These are phyloP conservation scores for Argopecten irradians DNA, from an alignment of 1,140 invertebrate genomes.

Conservation along the genomic window DNA sequence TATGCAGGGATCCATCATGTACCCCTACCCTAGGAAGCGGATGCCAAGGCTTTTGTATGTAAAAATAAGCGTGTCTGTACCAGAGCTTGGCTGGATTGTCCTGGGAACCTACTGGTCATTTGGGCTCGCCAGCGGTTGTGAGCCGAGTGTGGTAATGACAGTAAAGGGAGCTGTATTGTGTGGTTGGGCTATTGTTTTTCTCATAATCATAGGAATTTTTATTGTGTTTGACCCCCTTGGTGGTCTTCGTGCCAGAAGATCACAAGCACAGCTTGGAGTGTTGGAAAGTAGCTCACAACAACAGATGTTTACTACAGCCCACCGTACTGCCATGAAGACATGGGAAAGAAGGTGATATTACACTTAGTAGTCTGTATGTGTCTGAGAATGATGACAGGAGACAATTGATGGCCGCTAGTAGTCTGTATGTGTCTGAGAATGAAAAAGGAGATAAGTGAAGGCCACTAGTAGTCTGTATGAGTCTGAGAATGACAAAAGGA, in stretches of 20 bases:
- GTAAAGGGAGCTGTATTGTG: conserved; percentile 84
- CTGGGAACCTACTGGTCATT: conserved; percentile 90
- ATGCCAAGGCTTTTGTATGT: conserved; percentile 75
- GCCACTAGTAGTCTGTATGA: too few relatives aligned
- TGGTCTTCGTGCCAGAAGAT: conserved; percentile 6
- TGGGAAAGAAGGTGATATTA: conserved; percentile 77
- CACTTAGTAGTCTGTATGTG: too few relatives aligned
- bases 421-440: too few relatives aligned
- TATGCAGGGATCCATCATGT: conserved; percentile 75
- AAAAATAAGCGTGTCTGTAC: conserved; percentile 82
- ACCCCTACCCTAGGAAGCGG: conserved; percentile 71
- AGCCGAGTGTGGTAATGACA: conserved; percentile 59
- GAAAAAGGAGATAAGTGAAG: too few relatives aligned
- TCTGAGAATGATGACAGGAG: too few relatives aligned
- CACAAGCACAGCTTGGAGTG: conserved; percentile 42
- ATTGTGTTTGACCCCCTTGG: conserved; percentile 89
- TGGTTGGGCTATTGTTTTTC: conserved; percentile 87
- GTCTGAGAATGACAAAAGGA: too few relatives aligned
- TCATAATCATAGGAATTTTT: conserved; percentile 86
- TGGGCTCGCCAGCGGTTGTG: conserved; percentile 68
- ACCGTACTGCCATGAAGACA: conserved; percentile 73
- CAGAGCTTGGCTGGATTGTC: conserved; percentile 87
- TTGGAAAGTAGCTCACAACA: conserved; percentile 29
- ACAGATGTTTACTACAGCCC: conserved; percentile 32
- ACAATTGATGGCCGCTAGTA: too few relatives aligned